phyloP scores from a whole-genome alignment of 53 echinoderm and acorn worm species.

The Paelopatides confundens region DNA sequence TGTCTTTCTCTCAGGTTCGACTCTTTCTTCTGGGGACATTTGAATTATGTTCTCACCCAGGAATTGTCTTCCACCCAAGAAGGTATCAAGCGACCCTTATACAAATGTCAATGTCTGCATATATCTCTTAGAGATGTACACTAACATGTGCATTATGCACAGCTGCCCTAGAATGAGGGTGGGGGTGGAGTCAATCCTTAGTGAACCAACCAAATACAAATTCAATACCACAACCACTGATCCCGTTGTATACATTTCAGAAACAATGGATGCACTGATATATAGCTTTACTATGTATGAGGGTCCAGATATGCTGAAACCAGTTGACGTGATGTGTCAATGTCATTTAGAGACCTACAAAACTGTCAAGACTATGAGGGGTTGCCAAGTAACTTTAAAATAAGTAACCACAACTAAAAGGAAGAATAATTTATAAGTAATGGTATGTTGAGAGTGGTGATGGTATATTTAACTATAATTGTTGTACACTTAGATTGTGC shows the following conservation, averaged over 20 bases:
- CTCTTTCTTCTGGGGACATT: no score
- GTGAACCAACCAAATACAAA: not conserved
- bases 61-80: constrained; percentile 47
- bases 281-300: constrained; percentile 26
- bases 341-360: not conserved
- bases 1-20: no score
- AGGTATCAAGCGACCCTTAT: constrained; percentile 47
- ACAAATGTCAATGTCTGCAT: constrained; percentile 49
- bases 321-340: constrained; percentile 24
- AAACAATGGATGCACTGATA: not conserved
- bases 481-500: constrained; percentile 64
- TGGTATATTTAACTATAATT: constrained; percentile 60
- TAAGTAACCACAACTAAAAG: not conserved
- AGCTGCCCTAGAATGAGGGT: not conserved
- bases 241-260: not conserved
- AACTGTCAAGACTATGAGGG: constrained; percentile 8
- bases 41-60: no score
- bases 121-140: constrained; percentile 50
- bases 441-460: constrained; percentile 24
- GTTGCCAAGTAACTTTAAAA: not conserved
- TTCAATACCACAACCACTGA: not conserved
- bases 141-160: constrained; percentile 3
- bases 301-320: not conserved
- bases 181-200: constrained; percentile 26
- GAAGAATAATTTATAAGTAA: no score